Percentiles rank a stretch among this genome's conserved stretches.
Evolutionary conservation across 2,113 vertebrate species (phyloP).

Genomic region (Lycaon pictus): DNA sequence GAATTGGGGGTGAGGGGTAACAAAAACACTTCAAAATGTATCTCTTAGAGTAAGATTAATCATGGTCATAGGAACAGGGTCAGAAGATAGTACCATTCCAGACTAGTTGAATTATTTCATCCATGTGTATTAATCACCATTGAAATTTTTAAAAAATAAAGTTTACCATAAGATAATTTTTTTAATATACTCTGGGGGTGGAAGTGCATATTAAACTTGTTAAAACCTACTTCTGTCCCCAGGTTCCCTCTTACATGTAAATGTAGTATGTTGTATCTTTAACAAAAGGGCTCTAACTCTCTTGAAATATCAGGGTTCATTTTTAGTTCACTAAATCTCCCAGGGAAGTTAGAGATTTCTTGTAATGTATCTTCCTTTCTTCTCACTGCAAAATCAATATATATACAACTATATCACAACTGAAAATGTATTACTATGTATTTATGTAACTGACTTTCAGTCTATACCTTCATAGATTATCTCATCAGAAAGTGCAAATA

Average conservation of each 20-base stretch:
- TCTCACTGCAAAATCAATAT: constrained; percentile 53
- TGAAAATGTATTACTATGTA: too few relatives aligned
- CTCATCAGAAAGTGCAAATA: constrained; percentile 65
- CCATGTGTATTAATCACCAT: neutral
- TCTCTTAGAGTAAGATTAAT: neutral
- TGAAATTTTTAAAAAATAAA: neutral
- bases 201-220: neutral
- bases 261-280: neutral
- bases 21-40: neutral
- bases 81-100: neutral
- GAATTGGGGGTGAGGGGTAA: neutral
- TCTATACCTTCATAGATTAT: constrained; percentile 9
- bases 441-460: constrained; percentile 53
- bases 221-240: neutral
- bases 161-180: neutral
- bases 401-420: too few relatives aligned
- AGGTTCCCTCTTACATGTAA: neutral
- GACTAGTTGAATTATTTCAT: constrained; percentile 45
- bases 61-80: neutral
- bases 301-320: constrained; percentile 22
- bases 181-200: neutral
- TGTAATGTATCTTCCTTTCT: neutral
- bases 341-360: constrained; percentile 17
- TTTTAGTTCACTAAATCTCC: neutral
- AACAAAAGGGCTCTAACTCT: neutral